These are phyloP conservation scores for Geopemphigus sp. DNA, from an alignment of 1,140 invertebrate species.

Conservation along the genomic window DNA sequence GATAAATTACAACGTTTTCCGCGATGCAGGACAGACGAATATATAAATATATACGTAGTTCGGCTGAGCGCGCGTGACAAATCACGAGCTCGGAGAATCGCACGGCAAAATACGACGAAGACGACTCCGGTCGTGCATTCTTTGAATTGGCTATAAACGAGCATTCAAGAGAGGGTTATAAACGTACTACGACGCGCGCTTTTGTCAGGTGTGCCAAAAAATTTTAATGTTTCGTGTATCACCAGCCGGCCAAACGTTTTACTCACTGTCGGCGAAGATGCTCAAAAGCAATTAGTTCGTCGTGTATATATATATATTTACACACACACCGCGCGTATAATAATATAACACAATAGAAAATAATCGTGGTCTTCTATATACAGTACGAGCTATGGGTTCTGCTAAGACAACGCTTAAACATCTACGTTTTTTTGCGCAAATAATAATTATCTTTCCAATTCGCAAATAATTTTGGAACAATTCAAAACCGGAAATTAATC, in stretches of 20 bases:
- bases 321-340: too few species aligned
- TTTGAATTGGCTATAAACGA: background rate
- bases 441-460: too few species aligned
- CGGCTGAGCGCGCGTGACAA: background rate
- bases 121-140: too few species aligned
- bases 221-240: background rate
- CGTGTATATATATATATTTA: background rate
- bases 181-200: background rate
- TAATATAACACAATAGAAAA: too few species aligned
- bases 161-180: background rate
- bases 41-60: background rate
- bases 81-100: background rate
- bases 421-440: too few species aligned
- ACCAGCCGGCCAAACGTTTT: background rate
- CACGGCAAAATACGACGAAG: background rate
- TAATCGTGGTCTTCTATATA: too few species aligned
- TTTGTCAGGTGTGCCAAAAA: constrained; percentile 18
- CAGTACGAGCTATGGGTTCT: too few species aligned
- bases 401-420: too few species aligned
- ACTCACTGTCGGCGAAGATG: constrained; percentile 23
- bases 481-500: too few species aligned
- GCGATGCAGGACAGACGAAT: background rate
- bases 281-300: constrained; percentile 20
- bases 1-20: background rate
- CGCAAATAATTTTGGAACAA: too few species aligned